A percentile compares a stretch with the other conserved stretches of the same genome.
Evolutionary conservation across 2,797 vertebrate species (phyloP).

Genomic region (Argyrosomus regius): DNA sequence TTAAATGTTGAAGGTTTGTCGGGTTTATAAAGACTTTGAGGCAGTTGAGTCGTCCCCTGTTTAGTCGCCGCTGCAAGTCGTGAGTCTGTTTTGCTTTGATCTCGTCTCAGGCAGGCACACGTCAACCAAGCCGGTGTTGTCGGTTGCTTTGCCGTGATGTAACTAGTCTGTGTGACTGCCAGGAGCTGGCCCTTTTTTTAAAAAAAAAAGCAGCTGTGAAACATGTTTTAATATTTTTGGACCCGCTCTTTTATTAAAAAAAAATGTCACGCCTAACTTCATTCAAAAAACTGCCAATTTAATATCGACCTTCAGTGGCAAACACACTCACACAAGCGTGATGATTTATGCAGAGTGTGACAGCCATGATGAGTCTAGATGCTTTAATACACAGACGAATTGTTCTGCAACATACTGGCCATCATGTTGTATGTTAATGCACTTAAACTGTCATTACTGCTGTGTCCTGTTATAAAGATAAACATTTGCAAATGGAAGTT

Average conservation of each 20-base stretch:
- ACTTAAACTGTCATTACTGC: background rate
- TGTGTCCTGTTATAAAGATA: background rate
- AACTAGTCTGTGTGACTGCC: background rate
- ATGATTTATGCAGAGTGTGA: background rate
- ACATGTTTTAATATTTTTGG: background rate
- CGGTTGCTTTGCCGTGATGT: conserved; percentile 14
- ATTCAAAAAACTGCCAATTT: background rate
- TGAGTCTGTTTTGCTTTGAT: conserved; percentile 61
- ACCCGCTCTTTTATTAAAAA: rapidly evolving
- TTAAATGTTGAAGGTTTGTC: background rate
- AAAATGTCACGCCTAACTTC: conserved; percentile 7
- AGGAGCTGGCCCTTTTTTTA: background rate
- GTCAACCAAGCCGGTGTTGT: conserved; percentile 61
- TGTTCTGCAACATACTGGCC: background rate
- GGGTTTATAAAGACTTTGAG: background rate
- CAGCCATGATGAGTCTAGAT: background rate
- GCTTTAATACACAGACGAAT: background rate
- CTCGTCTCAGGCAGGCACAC: conserved; percentile 48
- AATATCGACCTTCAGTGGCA: no score
- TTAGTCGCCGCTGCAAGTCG: conserved; percentile 40
- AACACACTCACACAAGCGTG: no score
- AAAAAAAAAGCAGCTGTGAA: no score
- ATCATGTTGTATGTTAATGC: no score
- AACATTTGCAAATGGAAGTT: background rate
- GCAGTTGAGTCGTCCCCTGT: conserved; percentile 12